Evolutionary conservation across 2,113 vertebrate species (phyloP), one percentile per base, ranked within the genome.

Genomic region (Toxotes chatareus): DNA sequence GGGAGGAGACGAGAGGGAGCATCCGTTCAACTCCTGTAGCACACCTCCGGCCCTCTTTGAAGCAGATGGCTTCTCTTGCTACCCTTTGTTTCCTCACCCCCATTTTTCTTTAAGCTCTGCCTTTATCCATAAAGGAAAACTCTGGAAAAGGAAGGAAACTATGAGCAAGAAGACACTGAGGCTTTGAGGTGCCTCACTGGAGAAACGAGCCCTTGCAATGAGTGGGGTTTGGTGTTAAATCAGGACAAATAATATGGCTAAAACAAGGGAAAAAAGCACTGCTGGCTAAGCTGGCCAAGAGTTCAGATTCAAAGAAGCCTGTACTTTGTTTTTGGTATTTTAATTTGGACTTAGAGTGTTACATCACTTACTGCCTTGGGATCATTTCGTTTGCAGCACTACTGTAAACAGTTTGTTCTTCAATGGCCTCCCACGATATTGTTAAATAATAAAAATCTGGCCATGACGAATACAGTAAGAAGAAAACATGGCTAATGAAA

Each of bases 41-140:
- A 78, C 40, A 90, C 88, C 78, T 90, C 89, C 49, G 76, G 53
- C 75, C 80, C 34, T 47, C 85, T 93, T 84, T 92, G 92, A 93
- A 88, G 88, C 46, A 3, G 8, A 11, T n/a, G 72, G 67, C 74
- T 74, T 81, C 67, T 60, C 76, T 57, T 42, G 31, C 74, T 72
- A 44, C 46, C 46, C 64, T 78, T 79, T 73, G 80, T 88, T 90
- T 87, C 78, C 60, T 82, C 76, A 36, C 34, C 72, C 36, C 14
- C 1, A 0, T 73, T 73, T 68, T 70, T 49, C 53, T 74, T 53
- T 23, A 73, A 77, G 40, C 16, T 9, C 14, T 9, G 55, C 80
- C 82, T 79, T 87, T 59, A 74, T 60, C 67, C 27, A 70, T 88
- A 67, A 80, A 79, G 67, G 49, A 71, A 71, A 77, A 65, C 36